Evolutionary conservation across 2,888 invertebrate species (phyloP), one percentile per base, ranked within the genome.

Genomic region (Unio pictorum): DNA sequence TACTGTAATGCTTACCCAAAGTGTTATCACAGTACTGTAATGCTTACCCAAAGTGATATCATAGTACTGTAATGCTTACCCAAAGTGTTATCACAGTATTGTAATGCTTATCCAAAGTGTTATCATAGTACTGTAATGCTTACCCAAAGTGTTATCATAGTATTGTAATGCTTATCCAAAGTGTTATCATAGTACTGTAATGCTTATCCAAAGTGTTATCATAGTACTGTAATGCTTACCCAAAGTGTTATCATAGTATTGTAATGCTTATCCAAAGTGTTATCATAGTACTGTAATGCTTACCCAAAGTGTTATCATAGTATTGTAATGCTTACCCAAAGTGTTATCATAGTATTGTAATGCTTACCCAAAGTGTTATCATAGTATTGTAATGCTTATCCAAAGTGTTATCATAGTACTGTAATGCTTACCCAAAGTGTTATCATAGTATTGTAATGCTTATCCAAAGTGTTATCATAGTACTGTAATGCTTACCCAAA

Each of bases 371-470:
- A 99, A 99, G 85, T 96, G 94, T 1, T 1, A 90, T 99, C 98
- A 89, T 95, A 99, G 91, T 94, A 98, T 6, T 34, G 34, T 34
- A n/a, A n/a, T n/a, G n/a, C n/a, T n/a, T n/a, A n/a, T n/a, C 86
- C 86, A 90, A 99, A 99, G 85, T 96, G 94, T 1, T 94, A 93
- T 99, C 98, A 89, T 95, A 99, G 91, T 94, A 98, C 34, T 34
- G 34, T 34, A 30, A 57, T 60, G 82, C 88, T 83, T 82, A 92
- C 91, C 86, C 86, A 90, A 99, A 99, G 85, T 96, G 94, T 1
- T 23, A 90, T 99, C 98, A 89, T 95, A 99, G 91, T 94, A 98
- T 4, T 28, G 28, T 28, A 28, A 28, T n/a, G n/a, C n/a, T n/a
- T n/a, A n/a, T n/a, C n/a, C n/a, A n/a, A n/a, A 23, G 23, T 23